These are phyloP conservation scores for Melinaea menophilus DNA, from an alignment of 2,888 invertebrate species.

Conservation along the genomic window DNA sequence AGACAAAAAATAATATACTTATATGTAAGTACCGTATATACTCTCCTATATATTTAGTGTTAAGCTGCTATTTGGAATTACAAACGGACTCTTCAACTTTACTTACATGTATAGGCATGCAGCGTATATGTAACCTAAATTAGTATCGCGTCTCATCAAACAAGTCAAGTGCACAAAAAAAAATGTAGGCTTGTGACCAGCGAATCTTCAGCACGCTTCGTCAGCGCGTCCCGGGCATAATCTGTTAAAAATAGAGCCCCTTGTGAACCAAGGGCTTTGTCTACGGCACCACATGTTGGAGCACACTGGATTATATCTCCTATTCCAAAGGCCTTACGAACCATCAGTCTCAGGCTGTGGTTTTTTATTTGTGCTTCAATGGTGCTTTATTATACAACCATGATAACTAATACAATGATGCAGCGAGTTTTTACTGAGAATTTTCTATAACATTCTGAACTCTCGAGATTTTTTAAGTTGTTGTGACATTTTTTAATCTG, in stretches of 20 bases:
- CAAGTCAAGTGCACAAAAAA: conserved; percentile 33
- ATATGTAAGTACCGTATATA: too few relatives aligned
- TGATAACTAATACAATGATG: conserved; percentile 35
- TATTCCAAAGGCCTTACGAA: conserved; percentile 19
- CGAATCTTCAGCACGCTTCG: conserved; percentile 37
- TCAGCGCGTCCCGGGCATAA: conserved; percentile 59
- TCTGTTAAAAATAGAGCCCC: conserved; percentile 68
- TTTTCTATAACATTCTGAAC: conserved; percentile 22
- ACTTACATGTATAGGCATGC: too few relatives aligned
- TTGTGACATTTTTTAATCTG: conserved; percentile 7
- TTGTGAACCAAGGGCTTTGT: conserved; percentile 47
- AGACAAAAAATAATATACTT: too few relatives aligned
- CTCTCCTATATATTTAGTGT: too few relatives aligned
- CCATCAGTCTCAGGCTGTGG: conserved; percentile 22
- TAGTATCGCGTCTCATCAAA: conserved; percentile 28
- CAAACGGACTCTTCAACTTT: too few relatives aligned
- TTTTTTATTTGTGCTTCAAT: conserved; percentile 46
- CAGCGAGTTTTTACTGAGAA: conserved; percentile 26
- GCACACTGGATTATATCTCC: conserved; percentile 19
- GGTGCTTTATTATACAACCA: conserved; percentile 40
- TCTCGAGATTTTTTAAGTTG: conserved; percentile 17
- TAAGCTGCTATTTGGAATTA: too few relatives aligned
- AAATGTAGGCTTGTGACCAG: conserved; percentile 31
- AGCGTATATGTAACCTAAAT: conserved; percentile 27
- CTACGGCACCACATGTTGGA: conserved; percentile 36